Conservation (phyloP, 2,797 vertebrate species). For the Propithecus perrieri region DNA sequence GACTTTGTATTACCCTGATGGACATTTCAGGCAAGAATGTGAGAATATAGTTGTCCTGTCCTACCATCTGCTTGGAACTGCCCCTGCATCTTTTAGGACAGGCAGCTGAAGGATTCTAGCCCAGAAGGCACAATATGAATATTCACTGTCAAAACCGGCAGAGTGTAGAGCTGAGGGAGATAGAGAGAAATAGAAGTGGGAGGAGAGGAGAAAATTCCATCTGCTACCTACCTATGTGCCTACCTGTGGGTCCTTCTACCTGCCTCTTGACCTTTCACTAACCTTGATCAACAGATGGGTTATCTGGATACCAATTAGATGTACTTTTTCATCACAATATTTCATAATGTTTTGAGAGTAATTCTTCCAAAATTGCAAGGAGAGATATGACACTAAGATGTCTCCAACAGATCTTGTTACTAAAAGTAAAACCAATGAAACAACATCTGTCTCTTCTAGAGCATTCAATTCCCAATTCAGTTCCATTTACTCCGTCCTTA, state of each 20-base stretch:
- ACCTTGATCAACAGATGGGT: background rate
- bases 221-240: background rate
- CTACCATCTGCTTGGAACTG: background rate
- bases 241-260: too few relatives aligned
- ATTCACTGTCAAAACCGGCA: background rate
- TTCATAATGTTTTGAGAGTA: conserved; percentile 23
- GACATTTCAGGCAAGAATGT: background rate
- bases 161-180: background rate
- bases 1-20: background rate
- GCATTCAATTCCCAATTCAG: conserved; percentile 74
- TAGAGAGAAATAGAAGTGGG: background rate
- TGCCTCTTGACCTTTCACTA: conserved; percentile 16
- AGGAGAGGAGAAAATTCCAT: background rate
- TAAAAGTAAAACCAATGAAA: conserved; percentile 74
- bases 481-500: conserved; percentile 65
- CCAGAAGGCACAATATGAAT: background rate
- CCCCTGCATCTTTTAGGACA: background rate
- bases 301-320: conserved; percentile 42
- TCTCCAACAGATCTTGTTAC: conserved; percentile 71
- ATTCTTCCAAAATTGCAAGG: conserved; percentile 49
- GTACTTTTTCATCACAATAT: conserved; percentile 6
- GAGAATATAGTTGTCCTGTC: background rate
- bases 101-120: background rate
- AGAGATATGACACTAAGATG: conserved; percentile 61
- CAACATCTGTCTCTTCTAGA: conserved; percentile 75